Evolutionary conservation across 2,113 vertebrate species (phyloP).

Genomic region (Tringa solitaria): DNA sequence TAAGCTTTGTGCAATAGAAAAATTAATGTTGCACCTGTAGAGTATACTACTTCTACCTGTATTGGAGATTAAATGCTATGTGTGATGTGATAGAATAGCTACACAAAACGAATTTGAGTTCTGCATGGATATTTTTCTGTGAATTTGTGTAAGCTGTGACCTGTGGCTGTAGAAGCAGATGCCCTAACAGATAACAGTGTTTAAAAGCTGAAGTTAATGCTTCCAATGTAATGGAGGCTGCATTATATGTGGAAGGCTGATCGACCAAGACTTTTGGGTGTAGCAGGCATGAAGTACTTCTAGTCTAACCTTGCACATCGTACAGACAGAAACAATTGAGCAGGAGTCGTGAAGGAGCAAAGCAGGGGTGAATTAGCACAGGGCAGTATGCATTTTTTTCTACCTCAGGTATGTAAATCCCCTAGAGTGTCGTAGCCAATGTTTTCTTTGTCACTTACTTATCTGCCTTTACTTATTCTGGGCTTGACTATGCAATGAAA

Average conservation of each 20-base stretch:
- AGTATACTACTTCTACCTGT: neutral
- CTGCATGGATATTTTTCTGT: neutral
- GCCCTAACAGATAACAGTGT: neutral
- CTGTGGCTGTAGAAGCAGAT: neutral
- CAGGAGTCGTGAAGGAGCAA: neutral
- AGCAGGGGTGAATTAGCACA: neutral
- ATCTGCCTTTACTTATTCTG: neutral
- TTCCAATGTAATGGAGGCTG: neutral
- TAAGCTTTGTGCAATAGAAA: neutral
- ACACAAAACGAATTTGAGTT: neutral
- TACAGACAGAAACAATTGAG: neutral
- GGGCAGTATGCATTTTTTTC: accelerated
- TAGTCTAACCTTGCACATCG: neutral
- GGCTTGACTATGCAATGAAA: neutral
- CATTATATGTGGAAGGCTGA: neutral
- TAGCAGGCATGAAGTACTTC: neutral
- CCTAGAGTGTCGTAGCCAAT: neutral
- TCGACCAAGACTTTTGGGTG: accelerated
- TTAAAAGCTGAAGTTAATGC: neutral
- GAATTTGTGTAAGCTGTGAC: neutral
- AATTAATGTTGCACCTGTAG: neutral
- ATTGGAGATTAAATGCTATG: neutral
- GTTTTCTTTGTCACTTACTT: neutral
- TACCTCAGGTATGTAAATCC: neutral
- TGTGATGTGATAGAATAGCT: neutral